Evolutionary conservation across 2,797 vertebrate species (phyloP).

Genomic region (Myotis vivesi): DNA sequence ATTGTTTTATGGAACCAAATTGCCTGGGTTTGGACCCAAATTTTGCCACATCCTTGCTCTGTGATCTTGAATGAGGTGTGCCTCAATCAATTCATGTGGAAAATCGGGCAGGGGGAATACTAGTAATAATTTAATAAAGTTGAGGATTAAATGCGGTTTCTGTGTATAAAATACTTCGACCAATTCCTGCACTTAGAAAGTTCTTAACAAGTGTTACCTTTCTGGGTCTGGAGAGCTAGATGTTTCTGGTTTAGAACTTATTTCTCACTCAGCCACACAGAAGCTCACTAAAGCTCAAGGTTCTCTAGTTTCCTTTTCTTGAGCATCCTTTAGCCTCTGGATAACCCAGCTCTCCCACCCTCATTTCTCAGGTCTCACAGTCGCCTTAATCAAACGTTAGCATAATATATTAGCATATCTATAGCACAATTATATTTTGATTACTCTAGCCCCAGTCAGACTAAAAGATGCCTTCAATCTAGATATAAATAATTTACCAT

Average conservation of each 20-base stretch:
- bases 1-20: neutral
- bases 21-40: neutral
- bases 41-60: neutral
- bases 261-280: neutral
- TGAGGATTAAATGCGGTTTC: neutral
- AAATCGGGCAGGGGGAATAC: neutral
- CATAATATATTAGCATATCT: slow-evolving; percentile 66
- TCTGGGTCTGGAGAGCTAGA: neutral
- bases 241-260: neutral
- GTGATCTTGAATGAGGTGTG: neutral
- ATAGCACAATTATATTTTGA: slow-evolving; percentile 75
- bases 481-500: slow-evolving; percentile 70
- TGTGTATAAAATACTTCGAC: neutral
- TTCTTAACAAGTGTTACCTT: neutral
- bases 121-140: neutral
- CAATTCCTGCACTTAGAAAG: neutral
- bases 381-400: slow-evolving; percentile 65
- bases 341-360: neutral
- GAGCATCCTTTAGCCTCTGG: neutral
- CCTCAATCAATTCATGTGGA: neutral
- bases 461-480: slow-evolving; percentile 66
- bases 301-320: neutral
- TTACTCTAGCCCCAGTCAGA: slow-evolving; percentile 56
- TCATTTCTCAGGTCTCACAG: neutral
- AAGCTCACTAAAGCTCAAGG: neutral